These are phyloP conservation scores for Drosophila diplacantha DNA, from an alignment of 2,888 invertebrate genomes.

Conservation along the genomic window DNA sequence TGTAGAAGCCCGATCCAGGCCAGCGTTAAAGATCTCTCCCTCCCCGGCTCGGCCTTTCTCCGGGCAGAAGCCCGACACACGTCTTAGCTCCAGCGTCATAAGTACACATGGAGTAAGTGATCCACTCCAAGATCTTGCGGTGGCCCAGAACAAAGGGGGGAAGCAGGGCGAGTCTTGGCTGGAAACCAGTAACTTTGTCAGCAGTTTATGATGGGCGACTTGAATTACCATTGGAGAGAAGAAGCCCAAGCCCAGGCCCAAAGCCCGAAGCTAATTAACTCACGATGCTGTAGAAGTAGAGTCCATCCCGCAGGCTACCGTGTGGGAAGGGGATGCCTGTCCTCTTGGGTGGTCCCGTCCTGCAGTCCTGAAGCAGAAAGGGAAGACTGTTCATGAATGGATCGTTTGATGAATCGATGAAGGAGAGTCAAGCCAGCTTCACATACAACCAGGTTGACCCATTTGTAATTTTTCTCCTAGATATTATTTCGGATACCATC, in stretches of 20 bases:
- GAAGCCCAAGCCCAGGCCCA: neutral
- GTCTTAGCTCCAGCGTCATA: constrained; percentile 13
- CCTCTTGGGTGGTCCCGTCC: constrained; percentile 43
- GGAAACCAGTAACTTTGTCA: constrained; percentile 52
- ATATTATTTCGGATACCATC: neutral
- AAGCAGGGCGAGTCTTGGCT: neutral
- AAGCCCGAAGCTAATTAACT: constrained; percentile 36
- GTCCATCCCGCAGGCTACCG: constrained; percentile 31
- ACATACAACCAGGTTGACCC: constrained; percentile 1
- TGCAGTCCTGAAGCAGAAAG: constrained; percentile 8
- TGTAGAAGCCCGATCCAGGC: constrained; percentile 50
- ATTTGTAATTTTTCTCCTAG: neutral
- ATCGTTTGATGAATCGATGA: constrained; percentile 21
- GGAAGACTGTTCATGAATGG: constrained; percentile 22
- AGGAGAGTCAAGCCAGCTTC: neutral
- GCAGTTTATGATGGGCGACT: constrained; percentile 63
- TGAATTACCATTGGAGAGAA: constrained; percentile 49
- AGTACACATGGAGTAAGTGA: constrained; percentile 29
- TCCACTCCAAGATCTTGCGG: constrained; percentile 49
- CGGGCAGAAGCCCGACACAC: constrained; percentile 41
- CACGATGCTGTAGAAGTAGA: neutral
- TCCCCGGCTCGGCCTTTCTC: constrained; percentile 3
- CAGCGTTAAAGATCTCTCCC: constrained; percentile 50
- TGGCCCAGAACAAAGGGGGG: constrained; percentile 38
- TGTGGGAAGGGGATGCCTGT: constrained; percentile 5